A percentile compares a stretch with the other conserved stretches of the same genome.
Conservation (phyloP, 1,140 invertebrate species). For the Monomorium pharaonis region DNA sequence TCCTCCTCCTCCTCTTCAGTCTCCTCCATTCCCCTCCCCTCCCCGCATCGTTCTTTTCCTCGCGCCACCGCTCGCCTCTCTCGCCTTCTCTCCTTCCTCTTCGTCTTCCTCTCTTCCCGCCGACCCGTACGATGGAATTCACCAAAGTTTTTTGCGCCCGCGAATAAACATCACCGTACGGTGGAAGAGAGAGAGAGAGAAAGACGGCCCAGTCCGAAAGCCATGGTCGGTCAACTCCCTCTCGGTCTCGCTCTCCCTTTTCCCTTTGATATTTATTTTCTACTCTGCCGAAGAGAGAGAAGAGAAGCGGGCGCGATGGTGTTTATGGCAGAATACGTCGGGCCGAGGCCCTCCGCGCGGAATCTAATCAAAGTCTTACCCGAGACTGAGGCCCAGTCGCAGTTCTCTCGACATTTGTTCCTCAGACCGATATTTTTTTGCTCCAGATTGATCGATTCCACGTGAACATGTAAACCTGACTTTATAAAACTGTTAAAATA, state of each 20-base stretch:
- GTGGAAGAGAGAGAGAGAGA: too few species aligned
- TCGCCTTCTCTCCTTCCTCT: conserved; percentile 18
- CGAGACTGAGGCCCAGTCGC: background rate
- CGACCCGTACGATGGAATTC: conserved; percentile 51
- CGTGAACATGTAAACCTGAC: background rate
- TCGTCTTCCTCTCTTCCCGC: background rate
- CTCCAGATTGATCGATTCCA: background rate
- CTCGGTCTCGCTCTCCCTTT: conserved; percentile 10
- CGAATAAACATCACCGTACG: conserved; percentile 48
- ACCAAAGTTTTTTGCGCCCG: conserved; percentile 52
- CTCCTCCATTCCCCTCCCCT: conserved; percentile 21
- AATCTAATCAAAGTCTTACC: conserved; percentile 29
- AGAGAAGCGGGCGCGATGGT: background rate
- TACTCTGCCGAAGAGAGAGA: background rate
- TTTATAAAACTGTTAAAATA: too few species aligned
- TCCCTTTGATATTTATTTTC: conserved; percentile 51
- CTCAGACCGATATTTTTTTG: background rate
- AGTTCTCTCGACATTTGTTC: background rate
- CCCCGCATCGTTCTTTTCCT: conserved; percentile 22
- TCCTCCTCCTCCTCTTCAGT: background rate
- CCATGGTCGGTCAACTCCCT: conserved; percentile 30
- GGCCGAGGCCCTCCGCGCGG: background rate
- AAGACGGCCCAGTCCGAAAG: conserved; percentile 47
- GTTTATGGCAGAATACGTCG: conserved; percentile 26
- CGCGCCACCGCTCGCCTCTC: conserved; percentile 2